phyloP scores from a whole-genome alignment of 2,888 invertebrate species.

The Volucella bombylans region DNA sequence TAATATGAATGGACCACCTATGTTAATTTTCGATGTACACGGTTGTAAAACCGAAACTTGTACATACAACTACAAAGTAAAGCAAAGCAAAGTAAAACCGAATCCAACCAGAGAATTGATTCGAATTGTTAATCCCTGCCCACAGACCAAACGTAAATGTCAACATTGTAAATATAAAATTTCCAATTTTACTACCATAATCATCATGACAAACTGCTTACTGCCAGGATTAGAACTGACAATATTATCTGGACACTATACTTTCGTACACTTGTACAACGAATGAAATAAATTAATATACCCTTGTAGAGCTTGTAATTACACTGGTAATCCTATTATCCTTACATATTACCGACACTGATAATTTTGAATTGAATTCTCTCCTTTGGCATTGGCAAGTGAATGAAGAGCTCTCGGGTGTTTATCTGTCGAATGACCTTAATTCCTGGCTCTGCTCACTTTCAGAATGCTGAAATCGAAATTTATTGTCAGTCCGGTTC shows the following conservation, averaged over 20 bases:
- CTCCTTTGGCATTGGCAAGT: constrained; percentile 31
- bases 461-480: constrained; percentile 28
- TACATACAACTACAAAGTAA: too few species aligned
- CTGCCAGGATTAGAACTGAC: constrained; percentile 68
- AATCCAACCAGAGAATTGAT: background rate
- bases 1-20: too few species aligned
- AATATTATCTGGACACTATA: constrained; percentile 27
- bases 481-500: constrained; percentile 39
- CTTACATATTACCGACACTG: constrained; percentile 65
- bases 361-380: constrained; percentile 62
- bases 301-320: constrained; percentile 42
- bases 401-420: constrained; percentile 55
- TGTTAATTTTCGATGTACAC: too few species aligned
- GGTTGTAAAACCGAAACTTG: background rate
- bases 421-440: constrained; percentile 63
- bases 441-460: constrained; percentile 34
- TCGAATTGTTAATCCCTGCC: constrained; percentile 50
- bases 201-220: constrained; percentile 67
- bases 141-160: constrained; percentile 58
- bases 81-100: too few species aligned
- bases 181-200: constrained; percentile 66
- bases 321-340: constrained; percentile 67
- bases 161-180: constrained; percentile 61
- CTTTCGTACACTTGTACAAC: background rate
- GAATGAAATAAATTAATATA: constrained; percentile 16